Base-by-base conservation (phyloP, 2,797 vertebrate species). In the Sciurus carolinensis region DNA sequence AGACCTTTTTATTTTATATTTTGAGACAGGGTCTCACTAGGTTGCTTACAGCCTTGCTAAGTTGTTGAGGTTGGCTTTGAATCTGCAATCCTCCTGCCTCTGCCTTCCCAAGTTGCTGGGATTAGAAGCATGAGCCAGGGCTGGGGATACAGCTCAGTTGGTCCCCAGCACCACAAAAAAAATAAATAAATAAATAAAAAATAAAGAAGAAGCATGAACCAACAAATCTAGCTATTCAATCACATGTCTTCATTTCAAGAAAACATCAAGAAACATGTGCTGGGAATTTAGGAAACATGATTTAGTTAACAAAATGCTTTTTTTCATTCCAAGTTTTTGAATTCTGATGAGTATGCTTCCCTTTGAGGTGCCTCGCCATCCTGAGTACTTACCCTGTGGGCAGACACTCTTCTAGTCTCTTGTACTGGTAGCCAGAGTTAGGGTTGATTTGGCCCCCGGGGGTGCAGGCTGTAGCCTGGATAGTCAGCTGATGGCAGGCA, bases 371-470 rank as follows among this genome's bases (percentile, higher is more conserved):
- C 20, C 36, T 13, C 1, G 3, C 14, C 36, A 69, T 47, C 4
- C 1, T 20, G 10, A 52, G 52, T 44, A 97, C 99, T 99, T 95
- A 99, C 99, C 99, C 99, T 30, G 99, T 99, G 0, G 99, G 99
- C 12, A 99, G 98, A 95, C 99, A 99, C 85, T 99, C 99, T 39
- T 99, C 99, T 89, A 99, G 98, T 88, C 99, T 98, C 96, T 99
- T 99, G 98, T 99, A 97, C 75, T 99, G 98, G 98, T 99, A 99
- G 30, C 99, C 99, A 0, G 99, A 99, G 1, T 98, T 99, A 52
- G 98, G 87, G 98, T 99, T 99, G 96, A 99, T 98, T 97, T 99
- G 99, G 2, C 95, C 99, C 0, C 99, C 99, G 0, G 99, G 99
- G 18, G 99, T 99, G 82, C 99, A 99, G 79, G 98, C 99, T 0